Base-by-base conservation (phyloP, 35 echinoderm and acorn worm genomes). In the Patiria miniata region DNA sequence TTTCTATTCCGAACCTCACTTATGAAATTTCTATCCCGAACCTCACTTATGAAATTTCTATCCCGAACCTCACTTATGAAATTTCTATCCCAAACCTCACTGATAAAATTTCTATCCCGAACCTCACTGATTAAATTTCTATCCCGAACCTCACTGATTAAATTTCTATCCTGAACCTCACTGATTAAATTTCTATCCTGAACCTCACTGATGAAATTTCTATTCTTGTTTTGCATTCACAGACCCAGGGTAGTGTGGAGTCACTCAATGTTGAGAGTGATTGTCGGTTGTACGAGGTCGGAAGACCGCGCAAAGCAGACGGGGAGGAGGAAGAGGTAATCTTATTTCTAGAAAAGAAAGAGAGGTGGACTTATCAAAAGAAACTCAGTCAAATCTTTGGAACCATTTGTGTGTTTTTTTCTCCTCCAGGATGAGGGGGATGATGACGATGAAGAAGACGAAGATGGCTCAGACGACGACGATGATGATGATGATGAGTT, bases 201-300 rank as follows among this genome's bases (percentile, higher is more conserved):
- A n/a, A n/a, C n/a, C n/a, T n/a, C n/a, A n/a, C n/a, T n/a, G n/a
- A n/a, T n/a, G n/a, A n/a, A n/a, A n/a, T n/a, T n/a, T n/a, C 4
- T 47, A 47, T 47, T 47, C 4, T 6, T 47, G 42, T 6, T 12
- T 47, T 47, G 42, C 26, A 30, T 32, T 40, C 0, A 57, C 85
- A 99, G 93, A 88, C 93, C 86, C 96, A 99, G 83, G 96, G 96
- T 10, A 91, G 61, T 16, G 52, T 88, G 17, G 92, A 94, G 34
- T 79, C 85, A 23, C 68, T 94, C 44, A 84, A 87, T 39, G 84
- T 94, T 1, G 96, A 94, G 82, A 95, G 96, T 58, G 86, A 92
- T 10, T 99, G 96, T 81, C 81, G 87, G 36, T 58, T 99, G 78
- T 99, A 99, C 80, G 96, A 99, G 39, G 90, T 99, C 30, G 96